Evolutionary conservation across 2,888 invertebrate species (phyloP), one percentile per base, ranked within the genome.

Genomic region (Microplitis deprimator): DNA sequence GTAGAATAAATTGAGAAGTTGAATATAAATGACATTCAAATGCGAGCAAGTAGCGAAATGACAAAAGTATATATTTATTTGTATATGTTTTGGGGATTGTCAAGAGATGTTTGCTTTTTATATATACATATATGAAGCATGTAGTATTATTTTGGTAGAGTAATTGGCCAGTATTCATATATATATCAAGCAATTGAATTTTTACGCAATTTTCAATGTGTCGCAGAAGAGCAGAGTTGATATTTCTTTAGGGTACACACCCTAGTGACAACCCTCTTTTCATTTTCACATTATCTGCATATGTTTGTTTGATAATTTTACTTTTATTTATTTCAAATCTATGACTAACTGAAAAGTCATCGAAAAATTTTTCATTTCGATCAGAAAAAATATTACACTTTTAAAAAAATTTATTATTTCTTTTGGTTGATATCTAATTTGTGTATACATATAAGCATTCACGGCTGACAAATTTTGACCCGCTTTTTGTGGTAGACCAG

Each of bases 141-240:
- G 59, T 75, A 50, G 50, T 50, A 50, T 50, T 13, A 78, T 79
- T 77, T 80, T 71, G 81, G 61, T 62, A 6, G 62, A 64, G 87
- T 88, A 88, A 88, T 88, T 88, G 87, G 84, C 85, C 85, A 84
- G 85, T 87, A 87, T 88, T 88, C 88, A 85, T 85, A 88, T 86
- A 85, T 85, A 88, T 86, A 84, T 84, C 82, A 78, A 80, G 83
- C 83, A 87, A 88, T 88, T 86, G 85, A 88, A 86, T 88, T 82
- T 85, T 83, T 82, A 68, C 73, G 75, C 80, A 78, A 81, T 82
- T 79, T 81, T 84, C 84, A 79, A 81, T 75, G 80, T 77, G 80
- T 73, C 79, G 80, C 74, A 50, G 10, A 13, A 50, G 70, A 67
- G 71, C 17, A 13, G 16, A 70, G 76, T 76, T 71, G 70, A 76